Evolutionary conservation across 37 sponge, comb jelly and placozoan genomes (phyloP), one percentile per base, ranked within the genome.

Genomic region (Agelas oroides): DNA sequence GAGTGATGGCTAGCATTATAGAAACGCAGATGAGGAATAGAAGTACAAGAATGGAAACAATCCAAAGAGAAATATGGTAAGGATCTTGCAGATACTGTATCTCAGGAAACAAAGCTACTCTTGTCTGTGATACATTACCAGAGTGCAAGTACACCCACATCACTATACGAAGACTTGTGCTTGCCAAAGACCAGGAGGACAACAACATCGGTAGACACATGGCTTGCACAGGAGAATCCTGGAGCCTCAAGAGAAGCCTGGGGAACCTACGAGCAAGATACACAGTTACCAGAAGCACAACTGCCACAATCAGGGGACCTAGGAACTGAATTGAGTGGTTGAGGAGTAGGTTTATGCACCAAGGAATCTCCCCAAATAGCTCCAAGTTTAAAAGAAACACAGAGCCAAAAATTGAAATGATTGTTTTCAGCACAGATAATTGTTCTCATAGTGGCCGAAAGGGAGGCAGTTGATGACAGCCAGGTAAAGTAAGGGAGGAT

Each of bases 271-370:
- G 33, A 13, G 71, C 71, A 11, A 70, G 37, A 30, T 21, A 21
- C 5, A 70, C 25, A 35, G 71, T 34, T 35, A 32, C 34, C 28
- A 70, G 71, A 70, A 70, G 71, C 11, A 70, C 71, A 70, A 70
- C 33, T 21, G 71, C 71, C 8, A 70, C 37, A 34, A 70, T 70
- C 5, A 70, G 21, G 28, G 71, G 71, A 21, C 71, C 71, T 21
- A 70, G 8, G 37, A 31, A 70, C 6, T 16, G 71, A 8, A 70
- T 11, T 21, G 31, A 31, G 71, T 30, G 15, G 71, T 70, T 70
- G 5, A 35, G 21, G 28, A 70, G 33, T 11, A 5, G 28, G 33
- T 70, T 32, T 2, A 70, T 28, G 71, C 71, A 70, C 34, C 28
- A 70, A 23, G 33, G 71, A 70, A 70, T 16, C 5, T 70, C 31